These are phyloP conservation scores for Barypeithes pellucidus DNA, from an alignment of 2,888 invertebrate species.

Conservation along the genomic window DNA sequence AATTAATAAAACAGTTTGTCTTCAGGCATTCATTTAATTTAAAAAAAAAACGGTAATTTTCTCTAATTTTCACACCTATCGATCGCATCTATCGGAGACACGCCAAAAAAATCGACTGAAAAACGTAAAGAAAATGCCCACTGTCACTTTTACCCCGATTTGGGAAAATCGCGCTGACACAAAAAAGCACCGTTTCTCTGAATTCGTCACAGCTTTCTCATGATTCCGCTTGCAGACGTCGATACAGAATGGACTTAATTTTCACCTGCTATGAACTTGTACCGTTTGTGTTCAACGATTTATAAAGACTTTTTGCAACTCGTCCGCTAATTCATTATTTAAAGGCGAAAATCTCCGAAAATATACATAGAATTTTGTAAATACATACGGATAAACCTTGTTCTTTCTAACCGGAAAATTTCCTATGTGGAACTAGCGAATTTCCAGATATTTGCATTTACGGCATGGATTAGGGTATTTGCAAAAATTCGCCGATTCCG, in stretches of 20 bases:
- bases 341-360: no score
- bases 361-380: no score
- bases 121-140: conserved; percentile 1
- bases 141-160: conserved; percentile 43
- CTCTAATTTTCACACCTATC: not conserved
- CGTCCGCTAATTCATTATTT: no score
- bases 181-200: conserved; percentile 40
- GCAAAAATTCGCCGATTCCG: not conserved
- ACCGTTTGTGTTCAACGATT: conserved; percentile 43
- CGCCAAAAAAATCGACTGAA: conserved; percentile 6
- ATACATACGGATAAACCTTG: no score
- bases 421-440: no score
- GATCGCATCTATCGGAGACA: not conserved
- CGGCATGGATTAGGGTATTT: no score
- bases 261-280: conserved; percentile 49
- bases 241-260: conserved; percentile 50
- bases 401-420: no score
- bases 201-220: conserved; percentile 52
- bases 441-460: no score
- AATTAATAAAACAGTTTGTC: no score
- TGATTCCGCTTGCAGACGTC: conserved; percentile 47
- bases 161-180: conserved; percentile 41
- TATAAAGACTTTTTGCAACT: not conserved
- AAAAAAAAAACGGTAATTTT: not conserved
- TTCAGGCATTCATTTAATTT: no score